Evolutionary conservation across 2,113 vertebrate genomes (phyloP).

Genomic region (Aphyosemion australe): DNA sequence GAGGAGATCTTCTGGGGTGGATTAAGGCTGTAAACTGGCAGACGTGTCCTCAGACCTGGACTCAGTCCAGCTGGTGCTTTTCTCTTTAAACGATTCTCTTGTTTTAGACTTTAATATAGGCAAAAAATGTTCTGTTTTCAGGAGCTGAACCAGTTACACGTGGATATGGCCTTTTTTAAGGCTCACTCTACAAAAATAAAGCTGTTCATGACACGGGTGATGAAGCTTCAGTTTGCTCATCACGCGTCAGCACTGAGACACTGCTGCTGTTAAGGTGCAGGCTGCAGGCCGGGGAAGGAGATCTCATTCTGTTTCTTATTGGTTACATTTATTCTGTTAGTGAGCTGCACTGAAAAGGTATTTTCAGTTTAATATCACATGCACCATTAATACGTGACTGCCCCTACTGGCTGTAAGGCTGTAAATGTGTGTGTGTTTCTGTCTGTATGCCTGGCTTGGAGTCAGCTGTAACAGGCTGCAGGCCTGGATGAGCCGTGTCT

Average conservation of each 20-base stretch:
- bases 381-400: slow-evolving; percentile 1
- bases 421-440: neutral
- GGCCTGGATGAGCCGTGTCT: slow-evolving; percentile 53
- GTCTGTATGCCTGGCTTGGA: slow-evolving; percentile 52
- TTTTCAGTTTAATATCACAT: neutral
- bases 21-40: slow-evolving; percentile 43
- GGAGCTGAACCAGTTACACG: slow-evolving; percentile 14
- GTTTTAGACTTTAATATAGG: neutral
- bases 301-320: too few relatives aligned
- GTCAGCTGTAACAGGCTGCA: slow-evolving; percentile 59
- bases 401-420: slow-evolving; percentile 30
- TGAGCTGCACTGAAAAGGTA: too few relatives aligned
- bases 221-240: slow-evolving; percentile 30
- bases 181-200: neutral
- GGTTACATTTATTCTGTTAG: too few relatives aligned
- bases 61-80: slow-evolving; percentile 18
- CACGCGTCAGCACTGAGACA: slow-evolving; percentile 19
- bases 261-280: neutral
- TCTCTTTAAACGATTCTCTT: slow-evolving; percentile 1
- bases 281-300: too few relatives aligned
- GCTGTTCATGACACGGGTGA: slow-evolving; percentile 17
- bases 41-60: slow-evolving; percentile 34
- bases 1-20: slow-evolving; percentile 30
- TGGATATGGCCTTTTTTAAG: neutral
- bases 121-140: neutral